Evolutionary conservation across 2,888 invertebrate species (phyloP).

Genomic region (Synanthedon formicaeformis): DNA sequence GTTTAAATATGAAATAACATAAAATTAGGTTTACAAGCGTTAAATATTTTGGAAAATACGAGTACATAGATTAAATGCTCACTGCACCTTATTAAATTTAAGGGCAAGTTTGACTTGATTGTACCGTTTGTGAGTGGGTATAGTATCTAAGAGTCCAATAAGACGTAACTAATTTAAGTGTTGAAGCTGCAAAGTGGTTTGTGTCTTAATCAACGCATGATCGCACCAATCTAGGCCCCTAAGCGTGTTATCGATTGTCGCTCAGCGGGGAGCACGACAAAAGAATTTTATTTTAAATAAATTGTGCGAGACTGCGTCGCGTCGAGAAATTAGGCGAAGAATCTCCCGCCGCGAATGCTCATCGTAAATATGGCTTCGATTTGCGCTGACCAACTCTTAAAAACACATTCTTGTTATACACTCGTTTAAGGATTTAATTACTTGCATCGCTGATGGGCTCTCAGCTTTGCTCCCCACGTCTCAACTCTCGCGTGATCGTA

Average conservation of each 20-base stretch:
- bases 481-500: conserved; percentile 53
- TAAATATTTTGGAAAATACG: too few species aligned
- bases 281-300: conserved; percentile 64
- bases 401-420: conserved; percentile 63
- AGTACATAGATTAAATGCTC: too few species aligned
- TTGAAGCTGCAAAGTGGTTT: conserved; percentile 32
- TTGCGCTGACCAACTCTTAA: conserved; percentile 41
- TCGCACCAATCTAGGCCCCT: conserved; percentile 49
- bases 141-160: background rate
- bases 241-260: conserved; percentile 54
- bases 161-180: background rate
- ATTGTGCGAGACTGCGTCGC: conserved; percentile 64
- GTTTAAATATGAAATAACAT: too few species aligned
- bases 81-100: too few species aligned
- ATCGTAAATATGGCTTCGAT: conserved; percentile 53
- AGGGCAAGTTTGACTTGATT: too few species aligned
- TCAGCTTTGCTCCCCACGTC: conserved; percentile 17
- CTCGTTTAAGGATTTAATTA: conserved; percentile 67
- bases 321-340: conserved; percentile 63
- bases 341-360: conserved; percentile 66
- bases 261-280: conserved; percentile 59
- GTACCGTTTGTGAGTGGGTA: too few species aligned
- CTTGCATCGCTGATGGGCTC: conserved; percentile 50
- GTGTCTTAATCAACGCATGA: conserved; percentile 51
- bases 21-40: too few species aligned